Evolutionary conservation across 2,797 vertebrate genomes (phyloP).

Genomic region (Diglossa cyanea): DNA sequence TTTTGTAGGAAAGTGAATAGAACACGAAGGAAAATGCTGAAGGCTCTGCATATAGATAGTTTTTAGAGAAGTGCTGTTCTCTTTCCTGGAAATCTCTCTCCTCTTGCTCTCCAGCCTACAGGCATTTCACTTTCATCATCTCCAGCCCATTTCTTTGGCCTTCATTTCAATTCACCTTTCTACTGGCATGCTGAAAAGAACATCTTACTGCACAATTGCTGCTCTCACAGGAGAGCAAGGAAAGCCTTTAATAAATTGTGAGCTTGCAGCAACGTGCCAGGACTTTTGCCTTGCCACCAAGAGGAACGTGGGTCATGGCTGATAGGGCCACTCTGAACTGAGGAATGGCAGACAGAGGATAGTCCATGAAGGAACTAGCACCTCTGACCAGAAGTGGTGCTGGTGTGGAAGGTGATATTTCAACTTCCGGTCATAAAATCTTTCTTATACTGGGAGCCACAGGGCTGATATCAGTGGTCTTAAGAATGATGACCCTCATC

Average conservation of each 20-base stretch:
- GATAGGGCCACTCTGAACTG: background rate
- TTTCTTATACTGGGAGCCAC: background rate
- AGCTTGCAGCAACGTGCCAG: background rate
- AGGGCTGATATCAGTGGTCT: background rate
- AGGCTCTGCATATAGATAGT: background rate
- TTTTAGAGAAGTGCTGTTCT: background rate
- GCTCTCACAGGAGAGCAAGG: background rate
- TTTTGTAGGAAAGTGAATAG: background rate
- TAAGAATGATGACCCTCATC: background rate
- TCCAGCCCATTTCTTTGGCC: background rate
- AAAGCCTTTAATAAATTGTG: background rate
- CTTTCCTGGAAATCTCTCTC: background rate
- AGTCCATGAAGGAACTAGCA: background rate
- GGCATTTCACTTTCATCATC: background rate
- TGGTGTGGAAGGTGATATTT: background rate
- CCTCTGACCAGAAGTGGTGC: background rate
- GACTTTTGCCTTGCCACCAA: background rate
- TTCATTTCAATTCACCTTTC: background rate
- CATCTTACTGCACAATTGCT: background rate
- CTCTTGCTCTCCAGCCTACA: background rate
- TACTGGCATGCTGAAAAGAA: background rate
- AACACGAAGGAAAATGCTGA: background rate
- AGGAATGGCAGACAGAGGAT: background rate
- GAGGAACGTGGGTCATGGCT: fast-evolving
- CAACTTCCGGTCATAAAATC: background rate